These are phyloP conservation scores for Clupea harengus DNA, from an alignment of 2,113 vertebrate genomes.

Conservation along the genomic window DNA sequence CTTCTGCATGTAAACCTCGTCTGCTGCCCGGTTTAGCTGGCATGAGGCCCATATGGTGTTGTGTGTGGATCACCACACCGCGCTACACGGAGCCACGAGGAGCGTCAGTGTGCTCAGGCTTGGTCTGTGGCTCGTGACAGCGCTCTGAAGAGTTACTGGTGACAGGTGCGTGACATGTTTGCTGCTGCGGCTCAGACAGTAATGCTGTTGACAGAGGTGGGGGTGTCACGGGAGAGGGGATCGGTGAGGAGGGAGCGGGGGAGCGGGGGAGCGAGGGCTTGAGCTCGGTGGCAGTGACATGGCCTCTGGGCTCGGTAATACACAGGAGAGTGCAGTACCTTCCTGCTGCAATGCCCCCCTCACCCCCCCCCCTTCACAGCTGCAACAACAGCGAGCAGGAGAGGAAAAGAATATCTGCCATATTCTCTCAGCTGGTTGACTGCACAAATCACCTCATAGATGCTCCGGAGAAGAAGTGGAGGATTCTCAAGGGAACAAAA, in stretches of 20 bases:
- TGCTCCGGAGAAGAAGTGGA: not conserved
- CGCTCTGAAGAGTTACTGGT: not conserved
- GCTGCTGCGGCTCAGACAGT: not conserved
- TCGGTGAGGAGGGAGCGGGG: not conserved
- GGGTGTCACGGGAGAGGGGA: not conserved
- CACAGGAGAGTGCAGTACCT: not conserved
- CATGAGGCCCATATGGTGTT: not conserved
- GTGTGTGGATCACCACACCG: not conserved
- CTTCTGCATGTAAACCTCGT: not conserved
- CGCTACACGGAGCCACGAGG: not conserved
- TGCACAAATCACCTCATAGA: not conserved
- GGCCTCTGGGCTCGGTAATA: not conserved
- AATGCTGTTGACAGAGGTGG: slow-evolving; percentile 20
- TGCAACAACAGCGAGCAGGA: not conserved
- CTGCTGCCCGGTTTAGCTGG: not conserved
- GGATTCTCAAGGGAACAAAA: not conserved
- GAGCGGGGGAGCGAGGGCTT: not conserved
- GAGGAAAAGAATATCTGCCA: not conserved
- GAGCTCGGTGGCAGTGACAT: not conserved
- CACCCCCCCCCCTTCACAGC: not conserved
- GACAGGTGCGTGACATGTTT: slow-evolving; percentile 25
- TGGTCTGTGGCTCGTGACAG: not conserved
- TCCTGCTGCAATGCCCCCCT: not conserved
- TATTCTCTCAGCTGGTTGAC: not conserved
- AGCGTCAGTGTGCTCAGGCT: not conserved